Conservation (phyloP, 2,113 vertebrate genomes). For the Tricholaema leucomelas region DNA sequence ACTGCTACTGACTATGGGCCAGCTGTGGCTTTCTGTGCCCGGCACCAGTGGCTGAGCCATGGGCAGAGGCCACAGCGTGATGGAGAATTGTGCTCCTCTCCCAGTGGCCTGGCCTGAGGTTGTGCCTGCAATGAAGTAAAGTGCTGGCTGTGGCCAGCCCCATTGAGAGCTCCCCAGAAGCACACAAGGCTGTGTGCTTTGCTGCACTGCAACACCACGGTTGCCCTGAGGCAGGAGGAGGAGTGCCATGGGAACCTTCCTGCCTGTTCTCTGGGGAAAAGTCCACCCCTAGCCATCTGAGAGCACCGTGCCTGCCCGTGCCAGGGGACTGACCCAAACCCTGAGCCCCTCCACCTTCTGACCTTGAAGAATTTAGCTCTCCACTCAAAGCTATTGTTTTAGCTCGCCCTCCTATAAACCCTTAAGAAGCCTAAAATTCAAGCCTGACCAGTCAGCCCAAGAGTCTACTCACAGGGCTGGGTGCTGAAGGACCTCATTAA, state of each 20-base stretch:
- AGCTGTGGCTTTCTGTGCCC: not conserved
- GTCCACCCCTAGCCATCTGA: not conserved
- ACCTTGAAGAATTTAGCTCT: slow-evolving; percentile 29
- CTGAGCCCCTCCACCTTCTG: not conserved
- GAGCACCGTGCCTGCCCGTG: not conserved
- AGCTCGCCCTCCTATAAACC: slow-evolving; percentile 43
- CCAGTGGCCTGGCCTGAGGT: not conserved
- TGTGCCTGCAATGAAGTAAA: not conserved
- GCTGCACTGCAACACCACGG: not conserved
- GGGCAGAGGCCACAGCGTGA: not conserved
- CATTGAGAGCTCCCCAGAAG: accelerated
- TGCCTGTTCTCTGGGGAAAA: accelerated
- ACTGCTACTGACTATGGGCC: accelerated
- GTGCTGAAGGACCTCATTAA: not conserved
- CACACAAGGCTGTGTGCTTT: not conserved
- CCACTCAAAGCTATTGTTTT: not conserved
- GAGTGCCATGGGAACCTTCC: not conserved
- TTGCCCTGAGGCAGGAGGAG: not conserved
- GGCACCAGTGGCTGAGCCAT: not conserved
- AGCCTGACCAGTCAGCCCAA: not conserved
- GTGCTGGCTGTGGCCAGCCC: not conserved
- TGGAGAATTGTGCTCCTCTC: not conserved
- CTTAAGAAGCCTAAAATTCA: slow-evolving; percentile 54
- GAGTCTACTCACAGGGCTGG: not conserved
- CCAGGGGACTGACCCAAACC: not conserved